Evolutionary conservation across 2,113 vertebrate species (phyloP).

Genomic region (Argyrosomus japonicus): DNA sequence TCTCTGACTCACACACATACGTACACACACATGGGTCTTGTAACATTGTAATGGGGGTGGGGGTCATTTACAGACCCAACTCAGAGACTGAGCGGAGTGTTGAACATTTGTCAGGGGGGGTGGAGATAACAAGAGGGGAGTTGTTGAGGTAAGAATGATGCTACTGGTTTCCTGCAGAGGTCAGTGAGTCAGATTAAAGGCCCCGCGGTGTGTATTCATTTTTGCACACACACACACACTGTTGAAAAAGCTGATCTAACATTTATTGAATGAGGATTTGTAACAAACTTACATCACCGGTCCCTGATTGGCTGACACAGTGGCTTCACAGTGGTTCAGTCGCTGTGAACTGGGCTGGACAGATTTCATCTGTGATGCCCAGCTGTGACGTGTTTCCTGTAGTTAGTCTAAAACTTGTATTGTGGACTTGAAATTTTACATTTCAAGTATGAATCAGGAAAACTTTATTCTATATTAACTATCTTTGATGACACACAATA

Average conservation of each 20-base stretch:
- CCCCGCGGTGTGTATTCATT: background rate
- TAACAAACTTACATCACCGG: background rate
- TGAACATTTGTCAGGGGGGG: background rate
- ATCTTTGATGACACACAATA: background rate
- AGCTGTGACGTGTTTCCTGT: background rate
- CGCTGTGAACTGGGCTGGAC: background rate
- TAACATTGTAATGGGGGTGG: constrained; percentile 38
- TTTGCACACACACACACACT: background rate
- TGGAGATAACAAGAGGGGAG: background rate
- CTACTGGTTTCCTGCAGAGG: background rate
- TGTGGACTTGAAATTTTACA: background rate
- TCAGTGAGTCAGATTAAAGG: background rate
- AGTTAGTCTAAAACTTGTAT: background rate
- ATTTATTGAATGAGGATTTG: background rate
- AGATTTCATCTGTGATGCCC: background rate
- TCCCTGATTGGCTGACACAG: background rate
- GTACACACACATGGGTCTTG: constrained; percentile 12
- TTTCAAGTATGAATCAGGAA: background rate
- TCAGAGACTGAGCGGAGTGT: constrained; percentile 47
- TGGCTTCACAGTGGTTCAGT: background rate
- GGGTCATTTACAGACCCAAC: constrained; percentile 59
- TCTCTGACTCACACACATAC: constrained; percentile 24
- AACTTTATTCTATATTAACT: background rate
- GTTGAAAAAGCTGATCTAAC: background rate
- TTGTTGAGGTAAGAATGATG: background rate